Percentiles rank a stretch among this genome's conserved stretches.
Evolutionary conservation across 2,888 invertebrate genomes (phyloP).

Genomic region (Dromius quadrimaculatus): DNA sequence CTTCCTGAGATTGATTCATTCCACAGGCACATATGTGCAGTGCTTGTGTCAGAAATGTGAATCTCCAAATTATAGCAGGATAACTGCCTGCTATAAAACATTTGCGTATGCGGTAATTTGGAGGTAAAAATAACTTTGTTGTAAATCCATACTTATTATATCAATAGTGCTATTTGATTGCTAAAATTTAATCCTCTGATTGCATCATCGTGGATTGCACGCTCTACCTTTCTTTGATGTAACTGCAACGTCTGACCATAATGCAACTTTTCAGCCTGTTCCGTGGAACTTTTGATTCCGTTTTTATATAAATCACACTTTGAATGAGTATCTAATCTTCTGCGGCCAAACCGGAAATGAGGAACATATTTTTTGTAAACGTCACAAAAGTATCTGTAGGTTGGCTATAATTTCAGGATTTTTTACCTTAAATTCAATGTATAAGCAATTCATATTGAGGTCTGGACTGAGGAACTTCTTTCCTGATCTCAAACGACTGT

Average conservation of each 20-base stretch:
- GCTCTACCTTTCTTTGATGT: slow-evolving; percentile 53
- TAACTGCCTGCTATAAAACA: slow-evolving; percentile 58
- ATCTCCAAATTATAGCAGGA: slow-evolving; percentile 57
- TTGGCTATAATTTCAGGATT: background rate
- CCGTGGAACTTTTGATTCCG: slow-evolving; percentile 33
- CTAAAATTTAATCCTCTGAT: no score
- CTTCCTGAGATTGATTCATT: slow-evolving; percentile 54
- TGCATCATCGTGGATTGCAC: no score
- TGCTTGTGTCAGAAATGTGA: slow-evolving; percentile 55
- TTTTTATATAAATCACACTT: slow-evolving; percentile 38
- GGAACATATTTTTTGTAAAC: slow-evolving; percentile 37
- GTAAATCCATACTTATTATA: slow-evolving; percentile 55
- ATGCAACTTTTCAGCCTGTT: background rate
- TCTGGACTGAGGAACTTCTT: slow-evolving; percentile 49
- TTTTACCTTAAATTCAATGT: background rate
- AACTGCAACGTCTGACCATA: background rate
- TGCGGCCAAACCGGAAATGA: slow-evolving; percentile 44
- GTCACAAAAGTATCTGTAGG: slow-evolving; percentile 41
- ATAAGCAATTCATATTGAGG: slow-evolving; percentile 45
- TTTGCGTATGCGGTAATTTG: slow-evolving; percentile 57
- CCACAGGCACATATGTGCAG: slow-evolving; percentile 56
- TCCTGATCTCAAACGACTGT: slow-evolving; percentile 31
- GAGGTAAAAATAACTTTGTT: slow-evolving; percentile 57
- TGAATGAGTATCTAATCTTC: slow-evolving; percentile 35
- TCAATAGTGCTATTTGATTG: slow-evolving; percentile 55